These are phyloP conservation scores for Parazoanthus atlanticus DNA, from an alignment of 92 coral and sea anemone species.

Conservation along the genomic window DNA sequence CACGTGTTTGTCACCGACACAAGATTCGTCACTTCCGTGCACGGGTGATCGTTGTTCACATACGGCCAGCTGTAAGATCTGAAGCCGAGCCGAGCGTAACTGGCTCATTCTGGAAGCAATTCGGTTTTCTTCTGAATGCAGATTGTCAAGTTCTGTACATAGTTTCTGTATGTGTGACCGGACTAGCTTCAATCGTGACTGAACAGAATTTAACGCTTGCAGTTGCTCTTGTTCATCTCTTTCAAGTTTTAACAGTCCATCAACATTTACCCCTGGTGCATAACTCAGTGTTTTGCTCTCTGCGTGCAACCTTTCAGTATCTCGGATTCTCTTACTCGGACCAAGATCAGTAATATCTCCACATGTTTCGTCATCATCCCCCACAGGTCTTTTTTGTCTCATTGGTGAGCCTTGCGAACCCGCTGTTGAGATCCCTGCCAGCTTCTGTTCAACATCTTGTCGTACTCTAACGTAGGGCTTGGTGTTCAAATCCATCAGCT, in stretches of 20 bases:
- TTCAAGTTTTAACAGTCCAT: slow-evolving; percentile 80
- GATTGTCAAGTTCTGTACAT: slow-evolving; percentile 79
- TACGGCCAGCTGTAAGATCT: slow-evolving; percentile 79
- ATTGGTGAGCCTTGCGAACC: slow-evolving; percentile 2
- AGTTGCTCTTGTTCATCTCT: slow-evolving; percentile 87
- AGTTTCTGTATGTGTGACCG: slow-evolving; percentile 82
- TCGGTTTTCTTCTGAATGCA: slow-evolving; percentile 79
- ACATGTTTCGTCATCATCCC: slow-evolving; percentile 24
- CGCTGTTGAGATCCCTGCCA: neutral
- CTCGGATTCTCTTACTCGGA: slow-evolving; percentile 52
- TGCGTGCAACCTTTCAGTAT: slow-evolving; percentile 19
- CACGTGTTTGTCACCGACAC: neutral
- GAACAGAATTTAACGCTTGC: slow-evolving; percentile 73
- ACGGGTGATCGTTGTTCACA: slow-evolving; percentile 22
- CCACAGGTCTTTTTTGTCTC: slow-evolving; percentile 30
- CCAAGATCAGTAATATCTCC: neutral
- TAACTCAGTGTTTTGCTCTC: slow-evolving; percentile 43
- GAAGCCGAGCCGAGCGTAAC: slow-evolving; percentile 69
- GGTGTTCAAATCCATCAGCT: slow-evolving; percentile 37
- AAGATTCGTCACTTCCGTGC: neutral
- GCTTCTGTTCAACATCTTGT: neutral
- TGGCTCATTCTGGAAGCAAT: slow-evolving; percentile 73
- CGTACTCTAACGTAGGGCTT: slow-evolving; percentile 29
- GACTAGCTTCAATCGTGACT: slow-evolving; percentile 66
- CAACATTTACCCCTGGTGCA: slow-evolving; percentile 77